Base-by-base conservation (phyloP, 2,797 vertebrate species). In the Sebastes glaucus region DNA sequence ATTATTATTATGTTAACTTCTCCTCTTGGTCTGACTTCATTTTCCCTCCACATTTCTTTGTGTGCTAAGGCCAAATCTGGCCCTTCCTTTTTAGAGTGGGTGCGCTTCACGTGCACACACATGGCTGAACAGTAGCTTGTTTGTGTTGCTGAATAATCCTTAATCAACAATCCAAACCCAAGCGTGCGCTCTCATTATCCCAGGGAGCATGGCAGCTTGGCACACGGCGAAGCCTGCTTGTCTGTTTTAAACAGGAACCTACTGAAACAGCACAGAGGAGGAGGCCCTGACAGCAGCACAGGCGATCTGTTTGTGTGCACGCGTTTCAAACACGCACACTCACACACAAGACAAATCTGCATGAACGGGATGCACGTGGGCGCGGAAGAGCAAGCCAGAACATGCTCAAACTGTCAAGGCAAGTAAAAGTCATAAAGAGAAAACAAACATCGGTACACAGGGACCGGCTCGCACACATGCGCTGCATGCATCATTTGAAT, bases 101-200 rank as follows among this genome's bases (percentile, higher is more conserved):
- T 84, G 49, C 18, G 23, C 68, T 84, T 86, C 77, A 87, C 4
- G 59, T 91, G 79, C 78, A 82, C 84, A 74, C 78, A 84, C 71
- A 80, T 60, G 74, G 81, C 86, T 86, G 83, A 93, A 94, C 94
- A 94, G 95, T 94, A 95, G 95, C 90, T 91, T 94, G 89, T 94
- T 94, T 95, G 92, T 94, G 83, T 94, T 92, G 71, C 90, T 90
- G 88, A 94, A 93, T 93, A 94, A 94, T 95, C 91, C 91, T 91
- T 93, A 93, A 94, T 94, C 91, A 95, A 93, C 89, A 93, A 92
- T 90, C 90, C 88, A 91, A 93, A 93, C 91, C 90, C 71, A 92
- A 82, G 86, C 85, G 77, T 80, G 83, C 89, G 89, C 90, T 92
- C 72, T 92, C 84, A 93, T 95, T 94, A 94, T 91, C 86, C 90